Percentiles rank a stretch among this genome's conserved stretches.
These are phyloP conservation scores for Lasioglossum villosulum DNA, from an alignment of 2,888 invertebrate genomes.

Conservation along the genomic window DNA sequence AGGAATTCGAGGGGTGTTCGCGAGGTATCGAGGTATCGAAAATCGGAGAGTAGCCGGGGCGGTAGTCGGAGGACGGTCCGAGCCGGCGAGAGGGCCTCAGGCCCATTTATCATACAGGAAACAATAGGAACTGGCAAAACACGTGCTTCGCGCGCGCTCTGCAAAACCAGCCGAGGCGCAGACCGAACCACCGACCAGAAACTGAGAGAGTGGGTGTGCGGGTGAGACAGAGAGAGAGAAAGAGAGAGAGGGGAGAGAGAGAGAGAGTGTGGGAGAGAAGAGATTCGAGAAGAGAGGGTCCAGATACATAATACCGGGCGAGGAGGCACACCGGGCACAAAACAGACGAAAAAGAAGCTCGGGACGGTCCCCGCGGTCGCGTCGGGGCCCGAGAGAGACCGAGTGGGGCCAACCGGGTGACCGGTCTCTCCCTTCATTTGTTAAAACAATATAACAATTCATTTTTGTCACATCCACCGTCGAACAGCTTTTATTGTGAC, in stretches of 20 bases:
- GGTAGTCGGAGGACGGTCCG: slow-evolving; percentile 14
- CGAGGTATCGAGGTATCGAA: slow-evolving; percentile 47
- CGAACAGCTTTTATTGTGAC: slow-evolving; percentile 78
- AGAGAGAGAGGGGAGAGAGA: slow-evolving; percentile 46
- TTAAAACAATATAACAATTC: slow-evolving; percentile 83
- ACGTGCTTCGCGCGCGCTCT: slow-evolving; percentile 83
- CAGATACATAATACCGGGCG: slow-evolving; percentile 76
- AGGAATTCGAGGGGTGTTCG: slow-evolving; percentile 24
- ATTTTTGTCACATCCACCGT: slow-evolving; percentile 82
- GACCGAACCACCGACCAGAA: slow-evolving; percentile 42
- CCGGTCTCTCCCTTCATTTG: slow-evolving; percentile 80
- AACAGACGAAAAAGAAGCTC: slow-evolving; percentile 58
- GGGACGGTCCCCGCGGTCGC: slow-evolving; percentile 37
- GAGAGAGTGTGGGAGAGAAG: slow-evolving; percentile 50
- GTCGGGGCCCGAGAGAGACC: slow-evolving; percentile 39
- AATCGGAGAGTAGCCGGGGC: slow-evolving; percentile 57
- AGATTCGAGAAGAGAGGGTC: slow-evolving; percentile 63
- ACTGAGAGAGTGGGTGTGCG: neutral
- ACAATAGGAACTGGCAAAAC: slow-evolving; percentile 85
- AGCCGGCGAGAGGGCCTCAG: slow-evolving; percentile 55
- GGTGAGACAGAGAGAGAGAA: slow-evolving; percentile 11
- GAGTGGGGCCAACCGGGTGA: slow-evolving; percentile 58
- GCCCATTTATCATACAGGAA: slow-evolving; percentile 84
- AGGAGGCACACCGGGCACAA: slow-evolving; percentile 55
- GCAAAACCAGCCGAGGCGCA: slow-evolving; percentile 76